Base-by-base conservation (phyloP, 2,113 vertebrate genomes). In the Scomber scombrus region DNA sequence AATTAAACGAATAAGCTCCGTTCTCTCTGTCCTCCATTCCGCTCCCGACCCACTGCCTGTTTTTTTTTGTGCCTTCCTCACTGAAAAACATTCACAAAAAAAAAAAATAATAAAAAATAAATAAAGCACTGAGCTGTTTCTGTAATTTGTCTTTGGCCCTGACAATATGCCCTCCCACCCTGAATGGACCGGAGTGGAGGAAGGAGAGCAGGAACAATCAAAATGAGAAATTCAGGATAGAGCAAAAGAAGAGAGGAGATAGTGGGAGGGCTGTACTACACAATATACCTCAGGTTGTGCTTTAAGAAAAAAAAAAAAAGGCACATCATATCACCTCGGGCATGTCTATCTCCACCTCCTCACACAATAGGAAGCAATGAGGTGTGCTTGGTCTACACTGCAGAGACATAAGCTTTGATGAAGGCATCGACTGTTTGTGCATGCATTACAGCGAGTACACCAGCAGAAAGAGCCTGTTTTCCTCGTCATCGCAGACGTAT, bases 141-240 rank as follows among this genome's bases (percentile, higher is more conserved):
- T 73, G 67, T 80, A 71, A 84, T 85, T 81, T 49, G 56, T 89
- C 71, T 85, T 51, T n/a, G 40, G 67, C 62, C 63, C 23, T 68
- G 43, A 56, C 51, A 46, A 56, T n/a, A 5, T 52, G 69, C 60
- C 83, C 63, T 57, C 26, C 29, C 13, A 11, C 54, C 61, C 61
- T 51, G n/a, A 63, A 45, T 16, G 45, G 67, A 29, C 52, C 11
- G 12, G 55, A 46, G 13, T 18, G 23, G 23, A 46, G 54, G 58
- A 51, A 10, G 15, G 54, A 56, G 26, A 60, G 51, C 63, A 67
- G 71, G 18, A 63, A 34, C 15, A 21, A 55, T 68, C 43, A 55
- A 62, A 75, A 68, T 49, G 61, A 83, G 40, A 72, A 68, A 74
- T 60, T 75, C 45, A 19, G 21, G 31, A 63, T 18, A 11, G 23